These are phyloP conservation scores for Aphidius gifuensis DNA, from an alignment of 1,140 invertebrate species.

Conservation along the genomic window DNA sequence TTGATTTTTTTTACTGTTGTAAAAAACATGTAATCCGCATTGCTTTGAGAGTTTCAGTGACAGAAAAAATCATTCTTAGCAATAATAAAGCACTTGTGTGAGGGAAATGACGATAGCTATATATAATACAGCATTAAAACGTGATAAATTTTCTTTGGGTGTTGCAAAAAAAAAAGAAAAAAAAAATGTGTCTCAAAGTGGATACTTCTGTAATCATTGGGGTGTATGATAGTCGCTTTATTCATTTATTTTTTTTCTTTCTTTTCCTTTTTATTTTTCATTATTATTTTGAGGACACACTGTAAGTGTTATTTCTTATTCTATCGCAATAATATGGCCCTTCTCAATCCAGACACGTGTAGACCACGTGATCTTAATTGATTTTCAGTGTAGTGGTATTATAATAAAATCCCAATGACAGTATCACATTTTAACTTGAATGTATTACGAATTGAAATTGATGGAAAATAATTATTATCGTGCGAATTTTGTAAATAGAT, in stretches of 20 bases:
- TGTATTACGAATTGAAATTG: too few relatives aligned
- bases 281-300: not conserved
- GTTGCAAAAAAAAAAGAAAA: not conserved
- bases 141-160: constrained; percentile 6
- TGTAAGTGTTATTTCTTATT: not conserved
- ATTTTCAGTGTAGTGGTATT: constrained; percentile 26
- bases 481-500: too few relatives aligned
- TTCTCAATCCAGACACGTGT: constrained; percentile 24
- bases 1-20: not conserved
- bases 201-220: constrained; percentile 8
- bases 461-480: too few relatives aligned
- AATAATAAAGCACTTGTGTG: not conserved
- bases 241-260: not conserved
- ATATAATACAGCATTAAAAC: constrained; percentile 7
- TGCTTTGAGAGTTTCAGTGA: too few relatives aligned
- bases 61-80: too few relatives aligned
- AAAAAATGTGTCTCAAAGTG: not conserved
- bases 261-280: constrained; percentile 4
- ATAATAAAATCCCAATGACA: constrained; percentile 8
- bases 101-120: constrained; percentile 2
- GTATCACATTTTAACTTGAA: too few relatives aligned
- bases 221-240: not conserved
- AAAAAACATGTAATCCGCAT: too few relatives aligned
- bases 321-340: constrained; percentile 6
- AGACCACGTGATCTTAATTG: constrained; percentile 30